Evolutionary conservation across 2,888 invertebrate species (phyloP).

Genomic region (Lordiphosa andalusiaca): DNA sequence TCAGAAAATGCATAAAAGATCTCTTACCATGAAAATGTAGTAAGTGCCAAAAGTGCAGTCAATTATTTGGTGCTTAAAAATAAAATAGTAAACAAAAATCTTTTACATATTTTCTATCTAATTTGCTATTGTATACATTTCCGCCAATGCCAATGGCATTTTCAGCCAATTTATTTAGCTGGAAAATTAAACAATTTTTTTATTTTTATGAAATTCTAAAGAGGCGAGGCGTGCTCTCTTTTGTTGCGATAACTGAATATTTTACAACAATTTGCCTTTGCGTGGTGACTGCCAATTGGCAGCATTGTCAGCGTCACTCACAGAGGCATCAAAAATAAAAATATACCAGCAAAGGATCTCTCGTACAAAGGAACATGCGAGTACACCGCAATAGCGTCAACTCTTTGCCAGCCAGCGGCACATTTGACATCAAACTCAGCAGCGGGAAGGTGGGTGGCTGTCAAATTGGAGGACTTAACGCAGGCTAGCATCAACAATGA

Average conservation of each 20-base stretch:
- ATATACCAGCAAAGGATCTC: no score
- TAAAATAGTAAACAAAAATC: no score
- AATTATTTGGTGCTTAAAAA: no score
- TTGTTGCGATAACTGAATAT: slow-evolving; percentile 60
- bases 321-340: slow-evolving; percentile 44
- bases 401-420: slow-evolving; percentile 12
- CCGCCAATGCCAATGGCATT: no score
- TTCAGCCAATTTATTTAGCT: no score
- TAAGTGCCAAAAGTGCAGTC: no score
- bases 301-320: slow-evolving; percentile 69
- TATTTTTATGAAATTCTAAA: no score
- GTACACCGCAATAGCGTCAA: slow-evolving; percentile 33
- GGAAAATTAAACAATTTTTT: no score
- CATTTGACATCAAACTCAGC: slow-evolving; percentile 1
- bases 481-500: slow-evolving; percentile 64
- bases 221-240: slow-evolving; percentile 2
- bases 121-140: no score
- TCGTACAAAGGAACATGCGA: slow-evolving; percentile 17
- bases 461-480: slow-evolving; percentile 35
- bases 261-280: slow-evolving; percentile 54
- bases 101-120: no score
- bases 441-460: neutral
- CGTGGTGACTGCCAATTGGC: slow-evolving; percentile 64
- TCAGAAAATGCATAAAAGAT: no score
- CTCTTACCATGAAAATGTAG: no score